These are phyloP conservation scores for Synodontis membranacea DNA, from an alignment of 2,113 vertebrate species.

Conservation along the genomic window DNA sequence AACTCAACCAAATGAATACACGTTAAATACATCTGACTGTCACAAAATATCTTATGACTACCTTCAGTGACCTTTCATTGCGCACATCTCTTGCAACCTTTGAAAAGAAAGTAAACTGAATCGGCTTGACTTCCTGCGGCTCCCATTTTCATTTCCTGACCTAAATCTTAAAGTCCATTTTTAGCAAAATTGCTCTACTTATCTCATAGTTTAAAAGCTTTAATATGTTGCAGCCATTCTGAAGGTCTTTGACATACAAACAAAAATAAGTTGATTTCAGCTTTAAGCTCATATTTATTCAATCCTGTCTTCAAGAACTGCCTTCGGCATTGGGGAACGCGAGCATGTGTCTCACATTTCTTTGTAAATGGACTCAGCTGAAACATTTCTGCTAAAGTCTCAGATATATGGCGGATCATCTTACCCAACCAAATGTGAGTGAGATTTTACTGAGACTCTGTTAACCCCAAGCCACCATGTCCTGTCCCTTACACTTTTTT, in stretches of 20 bases:
- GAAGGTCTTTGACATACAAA: not conserved
- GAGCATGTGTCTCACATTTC: too few species aligned
- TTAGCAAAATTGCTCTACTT: not conserved
- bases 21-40: not conserved
- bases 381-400: not conserved
- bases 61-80: not conserved
- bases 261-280: not conserved
- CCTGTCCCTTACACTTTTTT: not conserved
- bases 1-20: not conserved
- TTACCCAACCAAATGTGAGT: not conserved
- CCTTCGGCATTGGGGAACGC: too few species aligned
- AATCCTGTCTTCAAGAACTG: too few species aligned
- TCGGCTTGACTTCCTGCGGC: conserved; percentile 14
- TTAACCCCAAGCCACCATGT: not conserved
- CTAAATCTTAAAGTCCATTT: conserved; percentile 12
- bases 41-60: not conserved
- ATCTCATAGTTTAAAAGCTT: not conserved
- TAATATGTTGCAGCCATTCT: conserved; percentile 12
- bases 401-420: not conserved
- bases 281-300: not conserved
- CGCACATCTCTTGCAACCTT: too few species aligned
- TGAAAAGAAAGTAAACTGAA: not conserved
- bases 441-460: not conserved
- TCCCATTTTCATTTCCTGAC: conserved; percentile 40
- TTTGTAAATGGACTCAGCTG: not conserved